Conservation (phyloP, 30 jellyfish, hydroid and myxozoan genomes). For the Aurelia coerulea region DNA sequence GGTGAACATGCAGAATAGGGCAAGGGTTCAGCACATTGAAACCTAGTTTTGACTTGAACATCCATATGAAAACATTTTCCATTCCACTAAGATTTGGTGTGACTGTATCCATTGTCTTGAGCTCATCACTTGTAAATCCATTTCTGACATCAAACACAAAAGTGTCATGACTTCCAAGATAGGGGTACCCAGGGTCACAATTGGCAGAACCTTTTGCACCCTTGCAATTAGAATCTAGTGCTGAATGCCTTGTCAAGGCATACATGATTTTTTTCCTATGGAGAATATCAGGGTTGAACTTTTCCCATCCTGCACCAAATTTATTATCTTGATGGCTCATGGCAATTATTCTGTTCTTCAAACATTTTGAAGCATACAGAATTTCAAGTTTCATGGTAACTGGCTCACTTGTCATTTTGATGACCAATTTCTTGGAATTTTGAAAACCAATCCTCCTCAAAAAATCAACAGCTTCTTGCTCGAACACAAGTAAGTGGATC, state of each 20-base stretch:
- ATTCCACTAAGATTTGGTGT: constrained; percentile 41
- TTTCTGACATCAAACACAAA: too few relatives aligned
- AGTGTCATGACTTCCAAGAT: too few relatives aligned
- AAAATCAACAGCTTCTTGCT: too few relatives aligned
- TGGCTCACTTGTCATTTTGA: background rate
- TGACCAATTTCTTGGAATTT: too few relatives aligned
- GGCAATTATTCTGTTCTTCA: constrained; percentile 16
- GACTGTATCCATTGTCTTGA: constrained; percentile 27
- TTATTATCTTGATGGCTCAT: constrained; percentile 49
- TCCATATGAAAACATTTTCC: constrained; percentile 55
- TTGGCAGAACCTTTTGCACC: too few relatives aligned
- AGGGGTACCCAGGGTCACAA: too few relatives aligned
- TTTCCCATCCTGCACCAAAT: constrained; percentile 67
- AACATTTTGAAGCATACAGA: constrained; percentile 31
- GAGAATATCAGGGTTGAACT: constrained; percentile 1
- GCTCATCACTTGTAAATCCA: background rate
- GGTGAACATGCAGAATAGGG: constrained; percentile 38
- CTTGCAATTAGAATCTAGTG: too few relatives aligned
- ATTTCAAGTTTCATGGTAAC: background rate
- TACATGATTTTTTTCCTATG: background rate
- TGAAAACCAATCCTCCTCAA: too few relatives aligned
- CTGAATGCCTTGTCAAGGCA: too few relatives aligned
- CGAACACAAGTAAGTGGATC: constrained; percentile 7
- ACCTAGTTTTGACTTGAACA: constrained; percentile 14
- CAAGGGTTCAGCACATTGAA: constrained; percentile 62